phyloP scores from a whole-genome alignment of 2,888 invertebrate genomes.

The Nomada ruficornis region DNA sequence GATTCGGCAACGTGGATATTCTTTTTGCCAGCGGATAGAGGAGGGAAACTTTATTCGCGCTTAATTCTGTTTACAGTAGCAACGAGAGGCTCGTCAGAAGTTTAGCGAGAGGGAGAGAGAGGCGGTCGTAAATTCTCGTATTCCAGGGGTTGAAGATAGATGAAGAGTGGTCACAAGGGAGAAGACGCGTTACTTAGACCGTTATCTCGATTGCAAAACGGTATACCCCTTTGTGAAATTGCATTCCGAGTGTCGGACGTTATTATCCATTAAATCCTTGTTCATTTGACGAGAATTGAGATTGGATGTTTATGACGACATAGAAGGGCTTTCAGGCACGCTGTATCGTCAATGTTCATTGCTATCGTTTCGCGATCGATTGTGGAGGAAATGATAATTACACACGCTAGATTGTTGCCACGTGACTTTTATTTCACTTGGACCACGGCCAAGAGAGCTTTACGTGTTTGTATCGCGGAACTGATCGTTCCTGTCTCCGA shows the following conservation, averaged over 20 bases:
- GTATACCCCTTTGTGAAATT: constrained; percentile 7
- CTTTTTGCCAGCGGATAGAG: constrained; percentile 30
- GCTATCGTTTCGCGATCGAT: neutral
- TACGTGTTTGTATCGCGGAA: neutral
- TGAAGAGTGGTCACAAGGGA: neutral
- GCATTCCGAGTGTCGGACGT: constrained; percentile 20
- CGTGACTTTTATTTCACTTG: neutral
- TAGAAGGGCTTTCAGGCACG: neutral
- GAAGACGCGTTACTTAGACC: constrained; percentile 20
- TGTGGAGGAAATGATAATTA: neutral
- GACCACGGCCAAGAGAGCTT: neutral
- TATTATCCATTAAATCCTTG: neutral
- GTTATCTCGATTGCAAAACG: constrained; percentile 34
- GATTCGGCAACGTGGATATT: constrained; percentile 45
- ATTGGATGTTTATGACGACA: neutral
- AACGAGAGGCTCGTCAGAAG: constrained; percentile 45
- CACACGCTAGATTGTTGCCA: neutral
- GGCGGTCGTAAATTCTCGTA: constrained; percentile 45
- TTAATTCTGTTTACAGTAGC: constrained; percentile 59
- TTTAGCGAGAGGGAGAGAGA: constrained; percentile 21
- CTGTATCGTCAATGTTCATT: neutral
- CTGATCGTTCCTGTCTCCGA: neutral
- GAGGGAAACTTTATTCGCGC: constrained; percentile 39
- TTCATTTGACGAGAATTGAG: neutral
- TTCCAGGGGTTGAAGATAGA: neutral